phyloP scores from a whole-genome alignment of 1,140 invertebrate genomes.

The Metaphire vulgaris region DNA sequence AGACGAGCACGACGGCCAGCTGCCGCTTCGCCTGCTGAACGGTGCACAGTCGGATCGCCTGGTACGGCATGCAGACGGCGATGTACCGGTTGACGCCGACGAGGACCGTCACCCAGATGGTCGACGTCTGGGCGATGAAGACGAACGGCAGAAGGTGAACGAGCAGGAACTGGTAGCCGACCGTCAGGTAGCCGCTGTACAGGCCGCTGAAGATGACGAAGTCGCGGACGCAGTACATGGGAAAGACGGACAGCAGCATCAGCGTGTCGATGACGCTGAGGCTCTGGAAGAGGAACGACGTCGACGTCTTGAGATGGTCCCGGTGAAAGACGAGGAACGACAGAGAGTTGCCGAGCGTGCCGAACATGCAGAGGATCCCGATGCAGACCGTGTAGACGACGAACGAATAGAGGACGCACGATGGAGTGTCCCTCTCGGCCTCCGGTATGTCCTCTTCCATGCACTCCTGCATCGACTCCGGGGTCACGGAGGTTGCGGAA shows the following conservation, averaged over 20 bases:
- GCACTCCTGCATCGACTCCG: too few species aligned
- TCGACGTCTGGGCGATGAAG: conserved; percentile 22
- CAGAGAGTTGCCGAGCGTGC: conserved; percentile 20
- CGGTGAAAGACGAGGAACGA: conserved; percentile 19
- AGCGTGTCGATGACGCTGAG: conserved; percentile 21
- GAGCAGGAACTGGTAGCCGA: conserved; percentile 7
- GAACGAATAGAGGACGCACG: conserved; percentile 27
- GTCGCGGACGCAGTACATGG: conserved; percentile 11
- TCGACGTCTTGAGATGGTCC: conserved; percentile 27
- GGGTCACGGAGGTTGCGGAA: too few species aligned
- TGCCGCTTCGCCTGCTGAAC: conserved; percentile 23
- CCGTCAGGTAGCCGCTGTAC: not conserved
- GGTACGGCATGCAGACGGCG: conserved; percentile 27
- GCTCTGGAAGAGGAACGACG: conserved; percentile 25
- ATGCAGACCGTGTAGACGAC: conserved; percentile 20
- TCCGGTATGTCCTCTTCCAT: not conserved
- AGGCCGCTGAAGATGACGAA: conserved; percentile 4
- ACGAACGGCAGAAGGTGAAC: conserved; percentile 12
- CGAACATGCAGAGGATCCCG: conserved; percentile 20
- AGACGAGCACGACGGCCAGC: conserved; percentile 18
- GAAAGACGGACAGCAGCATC: conserved; percentile 12
- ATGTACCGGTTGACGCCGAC: conserved; percentile 27
- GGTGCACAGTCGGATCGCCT: conserved; percentile 25
- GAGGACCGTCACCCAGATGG: conserved; percentile 29
- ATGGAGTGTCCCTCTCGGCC: not conserved